A percentile compares a stretch with the other conserved stretches of the same genome.
phyloP scores from a whole-genome alignment of 2,113 vertebrate species.

The Dromiciops gliroides region DNA sequence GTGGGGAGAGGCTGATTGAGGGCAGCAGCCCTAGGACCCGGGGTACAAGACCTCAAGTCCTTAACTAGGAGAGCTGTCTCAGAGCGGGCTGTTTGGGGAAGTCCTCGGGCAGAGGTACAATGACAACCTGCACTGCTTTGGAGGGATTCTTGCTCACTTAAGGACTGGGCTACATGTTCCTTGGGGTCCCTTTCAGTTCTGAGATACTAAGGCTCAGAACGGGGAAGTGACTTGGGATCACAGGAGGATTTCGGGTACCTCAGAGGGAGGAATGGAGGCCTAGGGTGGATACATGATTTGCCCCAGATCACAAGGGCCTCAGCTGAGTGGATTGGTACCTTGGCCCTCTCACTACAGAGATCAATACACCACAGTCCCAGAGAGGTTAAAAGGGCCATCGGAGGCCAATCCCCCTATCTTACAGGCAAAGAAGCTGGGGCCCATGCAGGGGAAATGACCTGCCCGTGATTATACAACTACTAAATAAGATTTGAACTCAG shows the following conservation, averaged over 20 bases:
- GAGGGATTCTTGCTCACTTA: too few relatives aligned
- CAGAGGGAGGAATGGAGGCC: too few relatives aligned
- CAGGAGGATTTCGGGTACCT: too few relatives aligned
- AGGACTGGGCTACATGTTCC: too few relatives aligned
- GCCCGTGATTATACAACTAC: background rate
- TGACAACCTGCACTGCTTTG: too few relatives aligned
- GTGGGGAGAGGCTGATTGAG: background rate
- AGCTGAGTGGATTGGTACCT: background rate
- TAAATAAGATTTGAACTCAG: background rate
- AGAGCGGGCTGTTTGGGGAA: background rate
- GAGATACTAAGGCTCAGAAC: too few relatives aligned
- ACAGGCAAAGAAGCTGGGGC: background rate
- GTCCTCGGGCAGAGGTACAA: background rate
- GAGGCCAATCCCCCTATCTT: background rate
- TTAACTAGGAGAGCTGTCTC: background rate
- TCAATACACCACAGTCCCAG: background rate
- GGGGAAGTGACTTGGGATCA: too few relatives aligned
- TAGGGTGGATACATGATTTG: background rate
- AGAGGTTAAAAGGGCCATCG: background rate
- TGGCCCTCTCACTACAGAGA: background rate
- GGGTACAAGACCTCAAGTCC: background rate
- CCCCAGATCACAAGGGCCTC: background rate
- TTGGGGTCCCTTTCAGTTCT: too few relatives aligned
- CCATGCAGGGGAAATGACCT: background rate
- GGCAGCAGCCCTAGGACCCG: background rate